A percentile compares a stretch with the other conserved stretches of the same genome.
phyloP scores from a whole-genome alignment of 1,140 invertebrate species.

The Leptinotarsa undecemlineata region DNA sequence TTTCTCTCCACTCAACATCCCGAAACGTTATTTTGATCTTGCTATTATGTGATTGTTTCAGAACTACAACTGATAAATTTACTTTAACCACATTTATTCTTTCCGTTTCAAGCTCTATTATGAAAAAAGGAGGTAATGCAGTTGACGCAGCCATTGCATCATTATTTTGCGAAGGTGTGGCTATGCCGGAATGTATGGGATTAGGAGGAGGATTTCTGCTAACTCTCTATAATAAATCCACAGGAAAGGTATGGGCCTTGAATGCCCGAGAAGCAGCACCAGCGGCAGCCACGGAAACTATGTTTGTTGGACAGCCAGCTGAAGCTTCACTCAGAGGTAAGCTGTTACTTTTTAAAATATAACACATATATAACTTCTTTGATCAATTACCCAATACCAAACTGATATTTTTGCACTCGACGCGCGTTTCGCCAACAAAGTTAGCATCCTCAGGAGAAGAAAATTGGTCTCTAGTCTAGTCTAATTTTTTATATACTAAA shows the following conservation, averaged over 20 bases:
- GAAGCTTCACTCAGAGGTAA: constrained; percentile 13
- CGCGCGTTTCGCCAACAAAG: no score
- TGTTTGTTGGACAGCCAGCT: constrained; percentile 59
- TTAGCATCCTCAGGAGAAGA: no score
- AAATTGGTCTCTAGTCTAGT: no score
- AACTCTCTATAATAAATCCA: constrained; percentile 70
- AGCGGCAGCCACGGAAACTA: constrained; percentile 58
- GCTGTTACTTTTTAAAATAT: neutral
- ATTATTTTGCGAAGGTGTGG: constrained; percentile 81
- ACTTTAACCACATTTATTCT: no score
- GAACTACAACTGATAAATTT: no score
- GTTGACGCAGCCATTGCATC: constrained; percentile 82
- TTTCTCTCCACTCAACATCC: no score
- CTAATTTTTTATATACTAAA: no score
- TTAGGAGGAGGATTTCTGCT: constrained; percentile 83
- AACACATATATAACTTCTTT: no score
- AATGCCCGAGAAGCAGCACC: constrained; percentile 76
- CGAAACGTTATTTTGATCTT: no score
- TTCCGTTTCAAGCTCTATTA: constrained; percentile 34
- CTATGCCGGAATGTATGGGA: constrained; percentile 78
- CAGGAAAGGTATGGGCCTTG: constrained; percentile 57
- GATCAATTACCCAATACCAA: no score
- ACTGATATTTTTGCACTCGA: no score
- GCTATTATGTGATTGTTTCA: no score
- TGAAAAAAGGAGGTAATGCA: constrained; percentile 65